Evolutionary conservation across 2,797 vertebrate genomes (phyloP), one percentile per base, ranked within the genome.

Genomic region (Periophthalmus magnuspinnatus): DNA sequence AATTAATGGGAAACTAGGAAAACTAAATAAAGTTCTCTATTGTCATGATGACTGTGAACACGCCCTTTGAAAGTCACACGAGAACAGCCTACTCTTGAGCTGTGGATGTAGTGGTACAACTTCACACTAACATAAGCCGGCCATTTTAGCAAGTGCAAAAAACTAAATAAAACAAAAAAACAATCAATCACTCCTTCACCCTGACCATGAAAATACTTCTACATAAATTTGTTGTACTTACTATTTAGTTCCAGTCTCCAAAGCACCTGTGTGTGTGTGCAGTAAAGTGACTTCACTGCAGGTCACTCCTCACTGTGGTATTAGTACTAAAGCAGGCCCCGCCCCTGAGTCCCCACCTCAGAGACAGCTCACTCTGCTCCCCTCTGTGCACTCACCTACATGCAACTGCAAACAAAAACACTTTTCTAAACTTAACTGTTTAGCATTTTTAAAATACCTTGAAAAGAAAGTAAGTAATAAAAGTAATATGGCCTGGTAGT

Each of bases 271-370:
- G 32, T 67, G 3, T 60, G 50, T 68, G 50, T 68, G 68, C 3
- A 73, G 59, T 57, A 6, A 75, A 70, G 62, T 71, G 63, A 22
- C 59, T 69, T 76, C 47, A 64, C 65, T 67, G 62, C 74, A 74
- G 71, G 72, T 71, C 63, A 47, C 36, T 79, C 57, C 32, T 67
- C 63, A 64, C 66, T 24, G 19, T 71, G 71, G 70, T 73, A 66
- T 69, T 78, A 58, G 76, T 67, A 70, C 61, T 67, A 80, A 14
- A 36, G 54, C 19, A 5, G 48, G 58, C 71, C 63, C 81, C 83
- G 65, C 73, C 86, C 84, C 80, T 17, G 22, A 41, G 63, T 65
- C 78, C 72, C 57, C 78, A 87, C 84, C 82, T 84, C 58, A 62
- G 75, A 82, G 82, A 79, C 61, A 77, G 22, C 28, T 84, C 66